Base-by-base conservation (phyloP, 2,888 invertebrate species). In the Lydus trimaculatus region DNA sequence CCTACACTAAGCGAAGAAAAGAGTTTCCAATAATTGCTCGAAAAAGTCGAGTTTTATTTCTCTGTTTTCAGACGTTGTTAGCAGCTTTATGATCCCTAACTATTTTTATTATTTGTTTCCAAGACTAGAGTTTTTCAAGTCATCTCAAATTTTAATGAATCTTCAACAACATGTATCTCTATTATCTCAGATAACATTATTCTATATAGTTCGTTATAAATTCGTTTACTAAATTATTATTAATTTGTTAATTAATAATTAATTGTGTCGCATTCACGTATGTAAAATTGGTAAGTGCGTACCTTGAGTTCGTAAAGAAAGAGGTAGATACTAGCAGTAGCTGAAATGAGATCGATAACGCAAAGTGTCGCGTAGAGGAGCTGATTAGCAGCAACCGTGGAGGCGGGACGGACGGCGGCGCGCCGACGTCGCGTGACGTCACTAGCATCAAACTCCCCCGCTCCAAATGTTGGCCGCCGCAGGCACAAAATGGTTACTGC, bases 371-470 rank as follows among this genome's bases (percentile, higher is more conserved):
- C 79, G 81, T 76, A 72, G 76, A 75, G 73, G 73, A 75, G 78
- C 81, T 82, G 82, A 82, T 83, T 83, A 82, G 82, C 82, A 80
- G 80, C 79, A 76, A 79, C 75, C 75, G 75, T 78, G 76, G 76
- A 75, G 78, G 80, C 77, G 80, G 80, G 79, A 78, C 81, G 80
- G 74, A 72, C 81, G 78, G 77, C 78, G 73, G 72, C 77, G 79
- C 83, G 80, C 81, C 82, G 80, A 79, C 80, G 77, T 78, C 74
- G 48, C 76, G 74, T 72, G 74, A 76, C 77, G 75, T 73, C 79
- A 72, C 75, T 63, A 74, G 67, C 59, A 67, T 75, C 74, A 75
- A 75, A 72, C 73, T 71, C 69, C 73, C 61, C 65, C 74, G 72
- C 72, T 73, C 66, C 66, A 69, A 65, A 66, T 70, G 63, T 63